phyloP scores from a whole-genome alignment of 1,140 invertebrate genomes.

The Hesperophylax magnus region DNA sequence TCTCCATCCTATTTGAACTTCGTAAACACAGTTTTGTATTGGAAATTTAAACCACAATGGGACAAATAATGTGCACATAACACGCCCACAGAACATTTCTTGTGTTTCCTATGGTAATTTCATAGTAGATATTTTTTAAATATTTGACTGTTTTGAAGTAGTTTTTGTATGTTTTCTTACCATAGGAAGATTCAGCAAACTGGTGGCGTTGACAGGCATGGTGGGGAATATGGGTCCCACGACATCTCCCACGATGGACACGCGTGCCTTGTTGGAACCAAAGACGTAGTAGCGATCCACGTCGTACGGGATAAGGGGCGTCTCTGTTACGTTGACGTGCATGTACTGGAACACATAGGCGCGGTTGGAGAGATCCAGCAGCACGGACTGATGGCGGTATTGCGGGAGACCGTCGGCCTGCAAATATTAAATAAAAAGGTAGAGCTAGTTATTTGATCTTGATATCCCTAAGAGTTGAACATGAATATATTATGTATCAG shows the following conservation, averaged over 20 bases:
- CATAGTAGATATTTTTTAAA: no score
- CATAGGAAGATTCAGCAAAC: conserved; percentile 86
- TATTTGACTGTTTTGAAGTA: no score
- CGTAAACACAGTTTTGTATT: no score
- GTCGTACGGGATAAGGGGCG: conserved; percentile 91
- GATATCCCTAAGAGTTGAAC: no score
- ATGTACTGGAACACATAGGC: conserved; percentile 95
- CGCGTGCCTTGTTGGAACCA: conserved; percentile 88
- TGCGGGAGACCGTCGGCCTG: conserved; percentile 94
- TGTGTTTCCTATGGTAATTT: no score
- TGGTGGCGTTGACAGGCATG: conserved; percentile 91
- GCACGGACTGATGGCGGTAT: conserved; percentile 90
- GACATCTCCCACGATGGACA: conserved; percentile 95
- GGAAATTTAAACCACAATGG: no score
- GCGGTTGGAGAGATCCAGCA: conserved; percentile 92
- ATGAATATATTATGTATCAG: no score
- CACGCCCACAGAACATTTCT: no score
- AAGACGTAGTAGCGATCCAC: conserved; percentile 94
- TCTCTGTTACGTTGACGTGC: conserved; percentile 94
- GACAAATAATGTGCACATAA: no score
- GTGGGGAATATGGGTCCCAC: conserved; percentile 95
- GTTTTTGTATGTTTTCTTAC: conserved; percentile 66
- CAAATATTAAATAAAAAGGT: neutral
- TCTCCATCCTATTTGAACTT: no score
- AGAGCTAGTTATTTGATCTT: no score